phyloP scores from a whole-genome alignment of 92 coral and sea anemone genomes.

The Siderastrea radians region DNA sequence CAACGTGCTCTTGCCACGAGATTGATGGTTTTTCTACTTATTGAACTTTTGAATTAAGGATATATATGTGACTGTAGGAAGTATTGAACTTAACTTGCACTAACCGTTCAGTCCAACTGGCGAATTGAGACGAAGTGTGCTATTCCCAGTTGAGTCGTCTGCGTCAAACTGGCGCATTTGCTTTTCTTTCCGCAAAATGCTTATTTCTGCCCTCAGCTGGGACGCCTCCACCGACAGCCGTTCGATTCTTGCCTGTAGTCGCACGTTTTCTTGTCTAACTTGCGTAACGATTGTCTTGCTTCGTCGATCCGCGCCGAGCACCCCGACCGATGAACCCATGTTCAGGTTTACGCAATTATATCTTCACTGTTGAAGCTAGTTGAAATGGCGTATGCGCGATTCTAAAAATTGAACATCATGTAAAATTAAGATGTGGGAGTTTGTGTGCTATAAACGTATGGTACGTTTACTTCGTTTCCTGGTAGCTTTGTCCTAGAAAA shows the following conservation, averaged over 20 bases:
- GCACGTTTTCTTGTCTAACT: slow-evolving; percentile 28
- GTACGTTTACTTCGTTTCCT: background rate
- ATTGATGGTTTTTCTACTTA: too few species aligned
- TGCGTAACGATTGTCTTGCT: background rate
- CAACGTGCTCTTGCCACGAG: too few species aligned
- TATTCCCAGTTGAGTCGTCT: background rate
- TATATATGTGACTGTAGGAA: background rate
- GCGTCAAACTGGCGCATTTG: background rate
- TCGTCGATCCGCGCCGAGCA: background rate
- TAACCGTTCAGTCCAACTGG: background rate
- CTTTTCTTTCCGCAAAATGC: background rate
- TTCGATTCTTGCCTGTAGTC: slow-evolving; percentile 27
- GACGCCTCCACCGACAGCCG: background rate
- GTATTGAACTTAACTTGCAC: background rate
- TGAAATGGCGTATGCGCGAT: too few species aligned
- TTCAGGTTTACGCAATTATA: too few species aligned
- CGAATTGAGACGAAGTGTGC: background rate
- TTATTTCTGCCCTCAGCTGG: slow-evolving; percentile 11
- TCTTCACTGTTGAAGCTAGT: background rate
- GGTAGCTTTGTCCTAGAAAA: background rate
- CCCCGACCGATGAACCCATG: slow-evolving; percentile 25
- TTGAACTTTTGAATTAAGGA: background rate
- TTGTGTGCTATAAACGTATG: background rate
- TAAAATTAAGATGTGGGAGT: background rate
- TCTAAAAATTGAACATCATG: background rate